These are phyloP conservation scores for Sander lucioperca DNA, from an alignment of 2,113 vertebrate genomes.

Conservation along the genomic window DNA sequence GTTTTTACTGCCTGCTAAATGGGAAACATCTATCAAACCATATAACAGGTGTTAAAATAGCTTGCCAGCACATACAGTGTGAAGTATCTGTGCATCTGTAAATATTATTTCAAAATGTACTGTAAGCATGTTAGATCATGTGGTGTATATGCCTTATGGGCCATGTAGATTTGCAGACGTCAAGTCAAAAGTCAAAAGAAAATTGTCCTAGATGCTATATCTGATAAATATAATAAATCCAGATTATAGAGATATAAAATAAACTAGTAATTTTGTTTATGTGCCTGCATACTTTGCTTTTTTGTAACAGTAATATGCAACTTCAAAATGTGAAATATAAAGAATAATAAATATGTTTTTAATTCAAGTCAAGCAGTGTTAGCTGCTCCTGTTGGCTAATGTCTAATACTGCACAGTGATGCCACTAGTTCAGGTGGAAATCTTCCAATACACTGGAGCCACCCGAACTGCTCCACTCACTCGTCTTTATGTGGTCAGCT, in stretches of 20 bases:
- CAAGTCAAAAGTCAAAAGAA: not conserved
- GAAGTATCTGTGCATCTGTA: not conserved
- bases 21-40: not conserved
- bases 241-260: too few species aligned
- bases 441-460: conserved; percentile 27
- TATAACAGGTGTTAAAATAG: not conserved
- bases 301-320: not conserved
- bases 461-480: conserved; percentile 30
- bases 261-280: not conserved
- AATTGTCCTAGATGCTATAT: too few species aligned
- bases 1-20: not conserved
- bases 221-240: too few species aligned
- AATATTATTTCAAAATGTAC: not conserved
- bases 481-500: conserved; percentile 62
- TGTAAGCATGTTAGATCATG: not conserved
- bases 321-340: not conserved
- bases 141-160: not conserved
- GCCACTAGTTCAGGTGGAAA: conserved; percentile 5
- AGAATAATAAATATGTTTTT: not conserved
- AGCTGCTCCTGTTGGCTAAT: conserved; percentile 17
- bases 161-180: not conserved
- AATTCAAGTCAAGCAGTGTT: not conserved
- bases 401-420: conserved; percentile 15
- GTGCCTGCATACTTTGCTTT: not conserved
- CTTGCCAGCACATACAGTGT: not conserved